Percentiles rank a stretch among this genome's conserved stretches.
These are phyloP conservation scores for Gila robusta DNA, from an alignment of 2,797 vertebrate species.

Conservation along the genomic window DNA sequence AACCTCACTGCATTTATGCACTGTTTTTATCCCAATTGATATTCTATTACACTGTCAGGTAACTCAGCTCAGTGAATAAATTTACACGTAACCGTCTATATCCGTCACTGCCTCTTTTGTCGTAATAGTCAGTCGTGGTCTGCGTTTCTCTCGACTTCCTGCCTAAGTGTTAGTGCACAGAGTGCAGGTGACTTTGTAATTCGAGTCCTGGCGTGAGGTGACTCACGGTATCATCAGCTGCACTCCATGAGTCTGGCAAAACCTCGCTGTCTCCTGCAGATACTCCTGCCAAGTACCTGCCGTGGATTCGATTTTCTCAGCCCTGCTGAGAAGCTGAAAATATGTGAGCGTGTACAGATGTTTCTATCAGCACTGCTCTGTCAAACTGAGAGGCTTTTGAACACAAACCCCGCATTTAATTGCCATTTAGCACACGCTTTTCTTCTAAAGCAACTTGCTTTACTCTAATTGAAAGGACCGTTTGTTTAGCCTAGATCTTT, in stretches of 20 bases:
- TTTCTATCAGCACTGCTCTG: constrained; percentile 20
- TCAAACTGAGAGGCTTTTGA: constrained; percentile 26
- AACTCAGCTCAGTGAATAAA: not conserved
- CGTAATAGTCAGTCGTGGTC: not conserved
- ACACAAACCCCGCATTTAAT: constrained; percentile 26
- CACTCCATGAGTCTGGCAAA: constrained; percentile 35
- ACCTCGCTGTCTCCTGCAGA: not conserved
- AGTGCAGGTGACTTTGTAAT: constrained; percentile 37
- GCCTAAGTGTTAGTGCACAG: not conserved
- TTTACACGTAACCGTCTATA: not conserved
- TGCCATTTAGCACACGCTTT: constrained; percentile 1
- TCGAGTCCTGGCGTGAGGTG: constrained; percentile 14
- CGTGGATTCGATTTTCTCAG: constrained; percentile 8
- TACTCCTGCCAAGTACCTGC: constrained; percentile 27
- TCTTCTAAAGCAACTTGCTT: constrained; percentile 8
- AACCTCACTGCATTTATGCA: not conserved
- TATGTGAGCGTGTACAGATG: constrained; percentile 27
- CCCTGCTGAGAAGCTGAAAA: constrained; percentile 26
- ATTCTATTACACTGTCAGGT: not conserved
- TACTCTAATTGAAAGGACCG: not conserved
- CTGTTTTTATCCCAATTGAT: not conserved
- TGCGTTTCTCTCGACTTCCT: not conserved
- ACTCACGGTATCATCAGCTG: constrained; percentile 45
- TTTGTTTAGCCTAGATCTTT: not conserved
- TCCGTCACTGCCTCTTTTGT: not conserved